Percentiles rank a stretch among this genome's conserved stretches.
These are phyloP conservation scores for Lordiphosa stackelbergi DNA, from an alignment of 1,140 invertebrate genomes.

Conservation along the genomic window DNA sequence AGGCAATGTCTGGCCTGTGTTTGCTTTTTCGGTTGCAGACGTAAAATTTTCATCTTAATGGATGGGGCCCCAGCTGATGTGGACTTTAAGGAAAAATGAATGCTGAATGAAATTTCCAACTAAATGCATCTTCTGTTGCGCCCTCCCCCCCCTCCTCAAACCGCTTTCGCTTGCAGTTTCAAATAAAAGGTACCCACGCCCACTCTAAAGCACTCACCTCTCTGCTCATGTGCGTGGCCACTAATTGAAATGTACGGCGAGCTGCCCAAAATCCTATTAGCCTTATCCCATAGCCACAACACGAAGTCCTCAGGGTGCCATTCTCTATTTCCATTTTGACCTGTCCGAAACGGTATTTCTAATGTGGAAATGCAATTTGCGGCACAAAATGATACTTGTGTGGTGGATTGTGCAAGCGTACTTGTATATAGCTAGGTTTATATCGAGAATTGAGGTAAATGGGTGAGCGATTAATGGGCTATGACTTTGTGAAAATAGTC, in stretches of 20 bases:
- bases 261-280: slow-evolving; percentile 58
- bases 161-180: background rate
- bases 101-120: slow-evolving; percentile 6
- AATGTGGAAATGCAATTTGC: slow-evolving; percentile 25
- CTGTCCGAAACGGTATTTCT: slow-evolving; percentile 7
- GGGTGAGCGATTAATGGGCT: background rate
- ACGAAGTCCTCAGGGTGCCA: slow-evolving; percentile 29
- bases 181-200: slow-evolving; percentile 4
- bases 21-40: slow-evolving; percentile 12
- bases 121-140: slow-evolving; percentile 3
- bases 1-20: slow-evolving; percentile 21
- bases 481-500: background rate
- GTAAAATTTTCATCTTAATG: background rate
- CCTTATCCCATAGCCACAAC: slow-evolving; percentile 20
- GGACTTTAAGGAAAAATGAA: slow-evolving; percentile 2
- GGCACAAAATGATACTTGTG: slow-evolving; percentile 2
- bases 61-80: background rate
- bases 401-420: background rate
- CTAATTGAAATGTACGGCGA: slow-evolving; percentile 68
- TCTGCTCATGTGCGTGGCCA: slow-evolving; percentile 14
- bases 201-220: slow-evolving; percentile 1
- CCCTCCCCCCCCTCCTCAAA: no score
- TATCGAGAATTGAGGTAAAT: background rate
- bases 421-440: background rate
- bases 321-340: slow-evolving; percentile 21